Base-by-base conservation (phyloP, 2,888 invertebrate species). In the Eubasilissa splendida region DNA sequence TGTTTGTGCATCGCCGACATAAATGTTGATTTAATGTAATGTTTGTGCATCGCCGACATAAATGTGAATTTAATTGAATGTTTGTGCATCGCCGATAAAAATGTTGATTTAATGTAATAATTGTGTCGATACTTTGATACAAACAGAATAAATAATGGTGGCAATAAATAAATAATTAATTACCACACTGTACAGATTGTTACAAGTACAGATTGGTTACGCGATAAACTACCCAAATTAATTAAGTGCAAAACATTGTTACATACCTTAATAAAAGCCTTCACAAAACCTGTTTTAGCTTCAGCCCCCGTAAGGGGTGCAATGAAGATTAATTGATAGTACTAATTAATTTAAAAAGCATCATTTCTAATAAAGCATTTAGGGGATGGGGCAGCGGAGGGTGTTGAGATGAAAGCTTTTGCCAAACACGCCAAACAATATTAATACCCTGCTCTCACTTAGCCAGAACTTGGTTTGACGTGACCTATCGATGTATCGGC, bases 251-350 rank as follows among this genome's bases (percentile, higher is more conserved):
- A 14, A 52, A 68, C 68, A 68, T 14, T 42, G 68, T 68, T 50
- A 14, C 14, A 12, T 50, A 68, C 10, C 42, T 42, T 50, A 68
- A 68, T 68, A 68, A 68, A 33, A 63, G 68, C 50, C 68, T 68
- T 50, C 42, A 63, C 33, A 63, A 33, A 63, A 42, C 63, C 68
- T 9, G 31, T 50, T 12, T 9, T 50, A 68, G 50, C 58, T 50
- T 50, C 52, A 8, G 68, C 63, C 52, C 63, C 63, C 63, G 31
- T 76, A 63, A 76, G 63, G 22, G 50, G 52, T 14, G 76, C 76
- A 77, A 77, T 77, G 76, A 77, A 68, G 76, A 77, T 77, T 77
- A 77, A 77, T 77, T 77, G 66, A 54, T 53, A 22, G 68, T 22
- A 66, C 33, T 54, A 71, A 71, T 71, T 77, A 68, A 77, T 54